phyloP scores from a whole-genome alignment of 2,113 vertebrate species.

The Numenius arquata region DNA sequence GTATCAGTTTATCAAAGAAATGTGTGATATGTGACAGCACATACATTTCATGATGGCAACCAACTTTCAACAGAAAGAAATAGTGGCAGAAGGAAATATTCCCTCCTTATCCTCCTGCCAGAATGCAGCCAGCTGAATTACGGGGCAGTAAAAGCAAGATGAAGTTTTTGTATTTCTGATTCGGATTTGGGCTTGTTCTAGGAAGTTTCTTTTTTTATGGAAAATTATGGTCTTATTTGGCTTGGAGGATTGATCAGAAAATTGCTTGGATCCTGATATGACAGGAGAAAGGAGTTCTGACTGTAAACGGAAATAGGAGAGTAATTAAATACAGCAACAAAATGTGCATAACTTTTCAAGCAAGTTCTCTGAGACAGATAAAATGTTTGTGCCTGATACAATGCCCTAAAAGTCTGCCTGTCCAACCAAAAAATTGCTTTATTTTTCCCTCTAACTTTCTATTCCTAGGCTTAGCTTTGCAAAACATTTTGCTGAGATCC shows the following conservation, averaged over 20 bases:
- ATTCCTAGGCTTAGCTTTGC: background rate
- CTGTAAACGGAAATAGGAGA: background rate
- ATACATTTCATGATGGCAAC: background rate
- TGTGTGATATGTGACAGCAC: background rate
- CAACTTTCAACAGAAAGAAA: background rate
- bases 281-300: background rate
- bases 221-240: background rate
- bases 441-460: background rate
- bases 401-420: background rate
- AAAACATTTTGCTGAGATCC: background rate
- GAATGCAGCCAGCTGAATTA: background rate
- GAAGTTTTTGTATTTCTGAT: background rate
- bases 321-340: background rate
- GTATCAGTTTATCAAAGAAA: background rate
- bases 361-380: background rate
- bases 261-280: background rate
- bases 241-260: background rate
- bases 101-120: background rate
- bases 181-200: background rate
- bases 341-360: background rate
- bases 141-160: background rate
- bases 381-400: background rate
- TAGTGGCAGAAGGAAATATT: background rate
- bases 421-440: background rate
- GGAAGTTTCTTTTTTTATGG: background rate